Evolutionary conservation across 1,140 invertebrate species (phyloP).

Genomic region (Eciton burchellii): DNA sequence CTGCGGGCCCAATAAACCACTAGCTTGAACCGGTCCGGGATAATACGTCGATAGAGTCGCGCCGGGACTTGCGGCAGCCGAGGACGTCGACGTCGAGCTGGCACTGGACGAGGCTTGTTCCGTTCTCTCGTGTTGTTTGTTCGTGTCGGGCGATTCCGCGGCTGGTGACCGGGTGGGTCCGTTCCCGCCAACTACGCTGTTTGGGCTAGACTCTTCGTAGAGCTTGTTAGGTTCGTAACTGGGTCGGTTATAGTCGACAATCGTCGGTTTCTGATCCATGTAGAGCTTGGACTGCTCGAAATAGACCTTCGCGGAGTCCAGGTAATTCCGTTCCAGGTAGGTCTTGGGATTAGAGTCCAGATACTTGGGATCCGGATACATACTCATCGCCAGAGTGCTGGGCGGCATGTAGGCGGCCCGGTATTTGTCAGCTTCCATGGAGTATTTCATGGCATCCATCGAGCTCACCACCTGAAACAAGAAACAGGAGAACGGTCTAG

Average conservation of each 20-base stretch:
- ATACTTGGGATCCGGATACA: slow-evolving; percentile 90
- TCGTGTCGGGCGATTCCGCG: slow-evolving; percentile 88
- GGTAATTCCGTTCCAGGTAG: slow-evolving; percentile 89
- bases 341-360: slow-evolving; percentile 87
- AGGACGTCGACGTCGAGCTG: slow-evolving; percentile 86
- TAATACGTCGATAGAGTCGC: slow-evolving; percentile 87
- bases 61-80: slow-evolving; percentile 88
- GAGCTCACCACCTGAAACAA: slow-evolving; percentile 88
- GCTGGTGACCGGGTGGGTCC: slow-evolving; percentile 86
- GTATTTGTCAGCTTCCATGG: slow-evolving; percentile 91
- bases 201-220: slow-evolving; percentile 91
- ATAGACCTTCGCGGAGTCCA: slow-evolving; percentile 92
- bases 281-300: slow-evolving; percentile 92
- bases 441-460: slow-evolving; percentile 92
- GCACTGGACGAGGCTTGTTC: slow-evolving; percentile 86
- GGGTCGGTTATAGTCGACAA: slow-evolving; percentile 85
- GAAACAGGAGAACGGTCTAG: neutral
- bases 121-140: slow-evolving; percentile 84
- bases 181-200: slow-evolving; percentile 75
- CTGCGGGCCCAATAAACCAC: slow-evolving; percentile 85
- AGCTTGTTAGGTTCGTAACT: slow-evolving; percentile 84
- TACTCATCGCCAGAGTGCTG: slow-evolving; percentile 88
- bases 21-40: slow-evolving; percentile 85
- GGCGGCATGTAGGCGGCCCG: slow-evolving; percentile 89
- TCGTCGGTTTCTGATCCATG: slow-evolving; percentile 89